A percentile compares a stretch with the other conserved stretches of the same genome.
These are phyloP conservation scores for Micrasema longulum DNA, from an alignment of 1,140 invertebrate species.

Conservation along the genomic window DNA sequence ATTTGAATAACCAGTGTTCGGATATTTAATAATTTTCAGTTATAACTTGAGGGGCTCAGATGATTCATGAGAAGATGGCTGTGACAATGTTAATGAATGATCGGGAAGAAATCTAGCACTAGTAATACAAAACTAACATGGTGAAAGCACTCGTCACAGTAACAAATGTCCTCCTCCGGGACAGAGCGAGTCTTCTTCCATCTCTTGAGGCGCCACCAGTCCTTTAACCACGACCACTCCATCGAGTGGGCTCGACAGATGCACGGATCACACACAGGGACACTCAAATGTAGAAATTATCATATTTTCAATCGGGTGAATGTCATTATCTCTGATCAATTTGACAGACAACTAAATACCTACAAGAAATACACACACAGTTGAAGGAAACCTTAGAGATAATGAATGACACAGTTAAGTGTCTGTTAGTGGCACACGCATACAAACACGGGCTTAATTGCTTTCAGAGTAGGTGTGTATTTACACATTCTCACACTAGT, in stretches of 20 bases:
- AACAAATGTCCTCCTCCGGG: slow-evolving; percentile 73
- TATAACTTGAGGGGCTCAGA: no score
- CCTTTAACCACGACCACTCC: slow-evolving; percentile 82
- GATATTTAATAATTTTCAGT: no score
- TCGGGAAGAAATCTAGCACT: slow-evolving; percentile 7
- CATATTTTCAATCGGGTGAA: slow-evolving; percentile 28
- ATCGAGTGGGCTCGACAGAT: slow-evolving; percentile 59
- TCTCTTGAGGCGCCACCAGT: slow-evolving; percentile 81
- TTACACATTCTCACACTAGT: slow-evolving; percentile 17
- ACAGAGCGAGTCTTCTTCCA: slow-evolving; percentile 71
- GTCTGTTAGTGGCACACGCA: slow-evolving; percentile 33
- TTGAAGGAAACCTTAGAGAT: slow-evolving; percentile 47
- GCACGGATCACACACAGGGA: slow-evolving; percentile 22
- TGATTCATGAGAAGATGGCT: background rate
- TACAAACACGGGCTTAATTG: slow-evolving; percentile 23
- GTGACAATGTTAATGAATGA: background rate
- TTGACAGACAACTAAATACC: slow-evolving; percentile 31
- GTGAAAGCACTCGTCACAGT: slow-evolving; percentile 77
- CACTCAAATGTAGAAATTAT: slow-evolving; percentile 25
- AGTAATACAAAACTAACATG: slow-evolving; percentile 65
- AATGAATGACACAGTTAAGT: slow-evolving; percentile 41
- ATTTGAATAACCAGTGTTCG: no score
- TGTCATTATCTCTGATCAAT: slow-evolving; percentile 37
- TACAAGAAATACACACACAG: slow-evolving; percentile 40
- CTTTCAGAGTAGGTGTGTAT: slow-evolving; percentile 6